Evolutionary conservation across 2,888 invertebrate genomes (phyloP).

Genomic region (Lissonota sp.): DNA sequence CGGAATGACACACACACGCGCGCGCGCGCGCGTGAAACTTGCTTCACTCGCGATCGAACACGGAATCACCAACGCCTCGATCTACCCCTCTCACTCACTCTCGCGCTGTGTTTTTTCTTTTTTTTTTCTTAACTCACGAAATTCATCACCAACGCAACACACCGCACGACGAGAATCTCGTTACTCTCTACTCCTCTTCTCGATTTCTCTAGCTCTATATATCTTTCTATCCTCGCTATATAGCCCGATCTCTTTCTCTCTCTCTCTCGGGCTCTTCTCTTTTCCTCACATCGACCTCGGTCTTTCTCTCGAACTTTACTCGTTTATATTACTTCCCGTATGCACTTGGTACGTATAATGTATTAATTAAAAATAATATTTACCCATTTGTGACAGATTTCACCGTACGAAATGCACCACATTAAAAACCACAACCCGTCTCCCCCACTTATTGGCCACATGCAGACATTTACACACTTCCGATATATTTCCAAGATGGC

Average conservation of each 20-base stretch:
- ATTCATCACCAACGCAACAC: conserved; percentile 44
- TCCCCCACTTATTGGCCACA: conserved; percentile 81
- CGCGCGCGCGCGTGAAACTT: conserved; percentile 52
- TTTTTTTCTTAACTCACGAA: conserved; percentile 10
- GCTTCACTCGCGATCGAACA: conserved; percentile 70
- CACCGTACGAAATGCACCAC: conserved; percentile 78
- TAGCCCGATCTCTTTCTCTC: neutral
- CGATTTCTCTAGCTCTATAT: conserved; percentile 8
- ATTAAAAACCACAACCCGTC: conserved; percentile 75
- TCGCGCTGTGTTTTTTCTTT: conserved; percentile 11
- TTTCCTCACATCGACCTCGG: neutral
- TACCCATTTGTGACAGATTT: conserved; percentile 82
- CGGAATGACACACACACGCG: conserved; percentile 34
- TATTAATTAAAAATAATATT: conserved; percentile 72
- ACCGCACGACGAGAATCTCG: conserved; percentile 52
- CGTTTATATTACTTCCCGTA: conserved; percentile 4
- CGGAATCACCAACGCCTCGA: conserved; percentile 62
- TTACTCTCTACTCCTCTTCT: conserved; percentile 19
- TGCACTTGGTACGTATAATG: neutral
- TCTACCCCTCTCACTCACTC: conserved; percentile 31
- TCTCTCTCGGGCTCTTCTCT: conserved; percentile 2
- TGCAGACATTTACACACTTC: conserved; percentile 85
- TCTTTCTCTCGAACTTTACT: neutral
- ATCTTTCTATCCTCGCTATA: neutral
- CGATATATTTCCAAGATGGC: conserved; percentile 87